Base-by-base conservation (phyloP, 2,888 invertebrate species). In the Elysia crispata region DNA sequence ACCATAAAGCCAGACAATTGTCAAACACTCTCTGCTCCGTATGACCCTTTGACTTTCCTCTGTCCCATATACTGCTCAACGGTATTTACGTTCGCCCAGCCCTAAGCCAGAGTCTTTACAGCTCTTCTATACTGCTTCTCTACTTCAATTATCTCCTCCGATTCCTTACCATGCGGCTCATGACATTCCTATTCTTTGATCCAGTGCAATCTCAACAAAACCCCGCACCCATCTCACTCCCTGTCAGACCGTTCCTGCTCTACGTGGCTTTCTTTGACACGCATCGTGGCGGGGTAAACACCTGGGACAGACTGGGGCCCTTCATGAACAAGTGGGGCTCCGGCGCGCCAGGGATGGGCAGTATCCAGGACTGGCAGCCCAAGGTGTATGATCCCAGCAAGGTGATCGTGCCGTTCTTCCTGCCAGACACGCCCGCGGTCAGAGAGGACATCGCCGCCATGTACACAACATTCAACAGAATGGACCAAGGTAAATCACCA, bases 391-490 rank as follows among this genome's bases (percentile, higher is more conserved):
- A 95, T 89, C 96, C 96, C 94, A 95, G 95, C 76, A 95, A 97
- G 91, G 94, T 97, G 76, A 93, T 95, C 86, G 93, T 97, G 77
- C 97, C 97, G 0, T 96, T 95, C 89, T 95, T 95, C 92, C 93
- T 94, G 94, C 91, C 95, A 89, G 95, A 97, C 88, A 97, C 97
- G 0, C 95, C 95, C 87, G 94, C 95, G 18, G 96, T 97, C 0
- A 93, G 96, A 72, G 93, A 94, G 88, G 97, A 97, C 88, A 94
- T 97, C 77, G 95, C 97, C 0, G 96, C 96, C 0, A 97, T 97
- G 92, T 97, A 97, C 90, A 97, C 96, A 66, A 96, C 97, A 0
- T 96, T 97, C 89, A 97, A 97, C 0, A 93, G 97, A 78, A 93
- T 97, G 62, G 97, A 97, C 93, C 97, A 97, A 94, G 97, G 96